Percentiles rank a stretch among this genome's conserved stretches.
Evolutionary conservation across 2,113 vertebrate species (phyloP).

Genomic region (Bothrops jararaca): DNA sequence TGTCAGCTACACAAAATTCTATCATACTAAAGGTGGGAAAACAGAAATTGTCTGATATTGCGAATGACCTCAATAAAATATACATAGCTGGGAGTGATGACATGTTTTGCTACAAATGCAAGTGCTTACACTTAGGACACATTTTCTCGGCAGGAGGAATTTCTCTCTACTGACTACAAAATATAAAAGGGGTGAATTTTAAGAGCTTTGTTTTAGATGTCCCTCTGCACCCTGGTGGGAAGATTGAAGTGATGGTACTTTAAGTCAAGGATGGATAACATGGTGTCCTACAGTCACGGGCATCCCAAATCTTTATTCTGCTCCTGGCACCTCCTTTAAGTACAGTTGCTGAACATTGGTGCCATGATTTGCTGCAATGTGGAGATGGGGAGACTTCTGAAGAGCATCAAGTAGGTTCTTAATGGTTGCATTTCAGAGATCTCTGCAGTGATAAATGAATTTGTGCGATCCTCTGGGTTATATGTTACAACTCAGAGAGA

Average conservation of each 20-base stretch:
- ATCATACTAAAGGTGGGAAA: neutral
- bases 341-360: neutral
- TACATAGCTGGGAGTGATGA: neutral
- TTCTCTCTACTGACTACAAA: neutral
- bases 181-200: neutral
- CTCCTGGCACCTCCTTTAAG: neutral
- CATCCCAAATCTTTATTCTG: neutral
- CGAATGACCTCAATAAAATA: neutral
- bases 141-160: neutral
- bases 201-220: neutral
- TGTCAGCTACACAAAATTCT: neutral
- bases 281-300: neutral
- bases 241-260: neutral
- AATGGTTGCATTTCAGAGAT: neutral
- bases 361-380: neutral
- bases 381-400: neutral
- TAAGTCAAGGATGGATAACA: neutral
- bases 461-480: neutral
- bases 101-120: constrained; percentile 5
- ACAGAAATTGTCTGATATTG: neutral
- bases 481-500: no score
- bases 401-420: no score
- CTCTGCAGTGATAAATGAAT: neutral
- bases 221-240: neutral
- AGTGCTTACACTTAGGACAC: neutral